Conservation (phyloP, 2,888 invertebrate genomes). For the Drosophila parthenogenetica region DNA sequence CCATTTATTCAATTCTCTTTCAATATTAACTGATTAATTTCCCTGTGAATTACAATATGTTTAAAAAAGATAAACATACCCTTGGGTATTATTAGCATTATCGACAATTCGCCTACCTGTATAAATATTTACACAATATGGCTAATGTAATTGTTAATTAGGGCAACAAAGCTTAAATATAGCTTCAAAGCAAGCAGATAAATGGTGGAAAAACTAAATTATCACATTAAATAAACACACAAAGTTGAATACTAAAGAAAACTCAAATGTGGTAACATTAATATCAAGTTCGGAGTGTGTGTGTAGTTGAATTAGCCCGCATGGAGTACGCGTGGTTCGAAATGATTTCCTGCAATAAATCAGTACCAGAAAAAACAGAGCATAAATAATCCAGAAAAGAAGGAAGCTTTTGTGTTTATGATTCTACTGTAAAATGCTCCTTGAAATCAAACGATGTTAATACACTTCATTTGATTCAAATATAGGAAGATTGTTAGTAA, state of each 20-base stretch:
- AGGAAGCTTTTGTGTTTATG: not conserved
- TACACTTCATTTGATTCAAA: too few species aligned
- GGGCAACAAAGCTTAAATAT: conserved; percentile 28
- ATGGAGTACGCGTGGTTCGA: conserved; percentile 6
- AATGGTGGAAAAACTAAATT: conserved; percentile 36
- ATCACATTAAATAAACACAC: conserved; percentile 58
- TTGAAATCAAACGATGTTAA: not conserved
- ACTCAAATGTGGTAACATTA: conserved; percentile 33
- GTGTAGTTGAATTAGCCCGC: conserved; percentile 28
- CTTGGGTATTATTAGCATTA: not conserved
- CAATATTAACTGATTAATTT: conserved; percentile 3
- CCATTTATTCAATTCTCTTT: not conserved
- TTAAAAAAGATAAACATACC: conserved; percentile 1
- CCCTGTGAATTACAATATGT: not conserved
- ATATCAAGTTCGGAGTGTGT: not conserved
- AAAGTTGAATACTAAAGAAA: conserved; percentile 55
- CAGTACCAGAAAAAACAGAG: conserved; percentile 18
- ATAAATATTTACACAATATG: conserved; percentile 17
- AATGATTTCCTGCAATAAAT: conserved; percentile 20
- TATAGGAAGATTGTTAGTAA: not conserved
- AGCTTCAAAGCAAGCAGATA: conserved; percentile 27
- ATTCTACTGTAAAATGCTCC: not conserved
- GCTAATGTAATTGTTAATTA: conserved; percentile 33
- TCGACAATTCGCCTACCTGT: conserved; percentile 2
- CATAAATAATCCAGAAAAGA: conserved; percentile 16